Evolutionary conservation across 2,888 invertebrate genomes (phyloP).

Genomic region (Merodon equestris): DNA sequence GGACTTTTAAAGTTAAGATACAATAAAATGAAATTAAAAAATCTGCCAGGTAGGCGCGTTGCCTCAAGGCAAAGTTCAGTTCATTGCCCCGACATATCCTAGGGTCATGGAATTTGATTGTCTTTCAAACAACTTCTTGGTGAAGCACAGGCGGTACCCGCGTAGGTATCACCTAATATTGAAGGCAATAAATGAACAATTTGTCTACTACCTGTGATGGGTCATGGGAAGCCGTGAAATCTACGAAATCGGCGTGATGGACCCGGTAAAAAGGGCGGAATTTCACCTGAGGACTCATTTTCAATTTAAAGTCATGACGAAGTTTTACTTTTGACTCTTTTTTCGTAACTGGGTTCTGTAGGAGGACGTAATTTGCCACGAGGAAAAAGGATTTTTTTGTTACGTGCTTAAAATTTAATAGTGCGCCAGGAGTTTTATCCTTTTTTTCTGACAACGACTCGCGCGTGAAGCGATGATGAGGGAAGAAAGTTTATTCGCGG

Average conservation of each 20-base stretch:
- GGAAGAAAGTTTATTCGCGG: slow-evolving; percentile 26
- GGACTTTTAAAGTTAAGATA: not conserved
- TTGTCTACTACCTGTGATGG: slow-evolving; percentile 16
- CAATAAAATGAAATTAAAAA: slow-evolving; percentile 23
- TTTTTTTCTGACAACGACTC: no score
- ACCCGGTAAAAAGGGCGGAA: slow-evolving; percentile 16
- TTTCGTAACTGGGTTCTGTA: slow-evolving; percentile 5
- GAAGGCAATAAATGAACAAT: slow-evolving; percentile 22
- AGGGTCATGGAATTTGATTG: slow-evolving; percentile 13
- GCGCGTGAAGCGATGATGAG: not conserved
- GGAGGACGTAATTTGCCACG: slow-evolving; percentile 19
- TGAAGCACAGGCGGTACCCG: not conserved
- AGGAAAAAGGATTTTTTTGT: slow-evolving; percentile 34
- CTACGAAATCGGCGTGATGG: not conserved
- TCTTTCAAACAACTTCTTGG: slow-evolving; percentile 13
- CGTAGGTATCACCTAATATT: slow-evolving; percentile 33
- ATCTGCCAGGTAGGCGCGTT: not conserved
- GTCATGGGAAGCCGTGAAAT: no score
- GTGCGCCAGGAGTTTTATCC: slow-evolving; percentile 8
- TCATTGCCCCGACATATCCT: no score
- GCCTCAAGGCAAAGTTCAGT: no score
- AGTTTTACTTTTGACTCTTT: not conserved
- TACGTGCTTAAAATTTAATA: slow-evolving; percentile 51
- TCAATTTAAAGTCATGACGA: slow-evolving; percentile 27
- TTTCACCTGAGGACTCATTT: slow-evolving; percentile 42